These are phyloP conservation scores for Micrasema minimum DNA, from an alignment of 1,140 invertebrate species.

Conservation along the genomic window DNA sequence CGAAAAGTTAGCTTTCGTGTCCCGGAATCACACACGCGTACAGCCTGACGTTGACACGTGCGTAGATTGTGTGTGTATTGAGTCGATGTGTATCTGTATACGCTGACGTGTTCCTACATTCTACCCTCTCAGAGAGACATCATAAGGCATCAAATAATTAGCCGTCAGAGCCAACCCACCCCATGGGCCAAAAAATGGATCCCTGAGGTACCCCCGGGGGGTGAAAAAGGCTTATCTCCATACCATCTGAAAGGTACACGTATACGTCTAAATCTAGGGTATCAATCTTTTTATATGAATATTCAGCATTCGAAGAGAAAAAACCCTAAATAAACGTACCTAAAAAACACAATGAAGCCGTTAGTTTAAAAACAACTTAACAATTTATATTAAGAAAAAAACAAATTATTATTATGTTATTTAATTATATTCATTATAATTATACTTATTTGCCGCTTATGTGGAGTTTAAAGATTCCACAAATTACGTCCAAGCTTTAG, in stretches of 20 bases:
- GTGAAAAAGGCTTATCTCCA: conserved; percentile 28
- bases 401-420: too few relatives aligned
- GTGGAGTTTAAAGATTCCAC: too few relatives aligned
- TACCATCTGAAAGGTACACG: conserved; percentile 26
- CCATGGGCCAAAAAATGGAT: conserved; percentile 27
- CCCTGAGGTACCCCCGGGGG: conserved; percentile 23
- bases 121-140: conserved; percentile 31
- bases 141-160: conserved; percentile 55
- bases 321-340: too few relatives aligned
- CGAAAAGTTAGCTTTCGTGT: conserved; percentile 25
- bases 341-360: too few relatives aligned
- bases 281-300: not conserved
- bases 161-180: conserved; percentile 48
- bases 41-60: conserved; percentile 4
- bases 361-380: too few relatives aligned
- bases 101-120: conserved; percentile 22
- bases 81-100: not conserved
- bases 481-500: too few relatives aligned
- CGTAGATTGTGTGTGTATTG: not conserved
- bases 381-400: too few relatives aligned
- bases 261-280: conserved; percentile 1
- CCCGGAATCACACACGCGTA: not conserved
- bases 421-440: too few relatives aligned
- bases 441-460: too few relatives aligned
- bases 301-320: too few relatives aligned